phyloP scores from a whole-genome alignment of 2,888 invertebrate genomes.

The Drosophila phalerata region DNA sequence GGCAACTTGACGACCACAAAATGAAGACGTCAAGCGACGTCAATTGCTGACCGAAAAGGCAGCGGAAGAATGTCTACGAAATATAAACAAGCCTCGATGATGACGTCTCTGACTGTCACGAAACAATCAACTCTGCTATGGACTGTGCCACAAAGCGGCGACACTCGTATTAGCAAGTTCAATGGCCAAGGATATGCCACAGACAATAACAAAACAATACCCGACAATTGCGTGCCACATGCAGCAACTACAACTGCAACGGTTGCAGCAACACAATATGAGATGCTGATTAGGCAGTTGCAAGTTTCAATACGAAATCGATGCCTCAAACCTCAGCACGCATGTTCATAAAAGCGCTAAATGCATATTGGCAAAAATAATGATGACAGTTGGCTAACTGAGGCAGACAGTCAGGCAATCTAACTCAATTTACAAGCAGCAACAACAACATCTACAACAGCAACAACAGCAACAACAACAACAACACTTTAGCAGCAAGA shows the following conservation, averaged over 20 bases:
- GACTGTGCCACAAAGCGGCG: constrained; percentile 7
- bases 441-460: constrained; percentile 27
- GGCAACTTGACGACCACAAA: constrained; percentile 68
- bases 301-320: constrained; percentile 34
- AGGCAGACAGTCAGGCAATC: constrained; percentile 57
- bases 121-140: constrained; percentile 32
- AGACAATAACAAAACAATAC: constrained; percentile 63
- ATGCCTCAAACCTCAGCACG: constrained; percentile 59
- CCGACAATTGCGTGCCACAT: constrained; percentile 75
- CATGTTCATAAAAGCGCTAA: constrained; percentile 74
- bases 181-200: constrained; percentile 72
- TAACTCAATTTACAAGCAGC: constrained; percentile 34
- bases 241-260: constrained; percentile 49
- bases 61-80: constrained; percentile 63
- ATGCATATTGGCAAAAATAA: constrained; percentile 77
- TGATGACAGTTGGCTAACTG: constrained; percentile 79
- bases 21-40: constrained; percentile 78
- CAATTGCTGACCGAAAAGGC: constrained; percentile 64
- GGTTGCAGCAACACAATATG: constrained; percentile 49
- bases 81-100: constrained; percentile 65
- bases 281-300: constrained; percentile 74
- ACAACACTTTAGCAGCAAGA: constrained; percentile 42
- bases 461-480: constrained; percentile 17
- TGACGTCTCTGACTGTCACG: constrained; percentile 65
- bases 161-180: constrained; percentile 59